These are phyloP conservation scores for Tetranychus urticae DNA, from an alignment of 1,140 invertebrate species.

Conservation along the genomic window DNA sequence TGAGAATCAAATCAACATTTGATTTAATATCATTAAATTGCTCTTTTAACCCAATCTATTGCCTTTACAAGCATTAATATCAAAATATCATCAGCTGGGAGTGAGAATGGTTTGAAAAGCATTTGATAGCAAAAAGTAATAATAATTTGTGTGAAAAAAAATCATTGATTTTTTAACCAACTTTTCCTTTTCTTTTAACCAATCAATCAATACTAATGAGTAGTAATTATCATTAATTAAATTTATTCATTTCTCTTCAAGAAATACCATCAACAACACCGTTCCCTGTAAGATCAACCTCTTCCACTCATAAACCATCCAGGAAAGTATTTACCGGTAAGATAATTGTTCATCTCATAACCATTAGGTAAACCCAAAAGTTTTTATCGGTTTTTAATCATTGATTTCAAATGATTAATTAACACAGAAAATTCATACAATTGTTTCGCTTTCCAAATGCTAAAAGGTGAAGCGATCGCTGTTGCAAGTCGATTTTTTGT, in stretches of 20 bases:
- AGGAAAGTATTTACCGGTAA: neutral
- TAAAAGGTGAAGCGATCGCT: no score
- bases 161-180: neutral
- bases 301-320: neutral
- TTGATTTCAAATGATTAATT: no score
- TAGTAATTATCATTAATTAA: no score
- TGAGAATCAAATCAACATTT: no score
- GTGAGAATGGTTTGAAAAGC: neutral
- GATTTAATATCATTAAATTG: no score
- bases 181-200: neutral
- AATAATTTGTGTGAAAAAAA: neutral
- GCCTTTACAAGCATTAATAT: neutral
- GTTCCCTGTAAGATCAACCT: constrained; percentile 1
- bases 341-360: neutral
- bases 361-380: no score
- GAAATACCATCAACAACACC: constrained; percentile 1
- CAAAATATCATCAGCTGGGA: neutral
- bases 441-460: no score
- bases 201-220: neutral
- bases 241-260: neutral
- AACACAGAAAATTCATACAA: no score
- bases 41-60: no score
- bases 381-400: no score
- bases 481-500: no score
- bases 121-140: neutral